phyloP scores from a whole-genome alignment of 2,888 invertebrate species.

The Atrina japonica region DNA sequence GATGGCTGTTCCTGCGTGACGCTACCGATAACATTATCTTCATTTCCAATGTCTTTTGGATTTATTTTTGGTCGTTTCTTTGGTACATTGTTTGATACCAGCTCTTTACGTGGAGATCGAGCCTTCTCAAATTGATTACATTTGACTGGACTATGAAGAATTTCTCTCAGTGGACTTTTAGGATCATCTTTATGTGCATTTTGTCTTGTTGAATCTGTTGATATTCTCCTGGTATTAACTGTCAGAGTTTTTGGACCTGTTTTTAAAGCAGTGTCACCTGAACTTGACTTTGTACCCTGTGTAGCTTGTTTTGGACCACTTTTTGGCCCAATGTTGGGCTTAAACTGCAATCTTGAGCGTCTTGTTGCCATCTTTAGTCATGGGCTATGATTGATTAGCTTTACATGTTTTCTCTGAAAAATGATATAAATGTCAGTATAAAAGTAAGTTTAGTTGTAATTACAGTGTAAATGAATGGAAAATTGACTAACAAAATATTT shows the following conservation, averaged over 20 bases:
- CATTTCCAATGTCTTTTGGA: background rate
- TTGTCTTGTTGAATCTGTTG: background rate
- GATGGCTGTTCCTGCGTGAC: no score
- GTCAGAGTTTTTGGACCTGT: background rate
- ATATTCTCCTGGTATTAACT: background rate
- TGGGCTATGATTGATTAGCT: no score
- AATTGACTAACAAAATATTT: no score
- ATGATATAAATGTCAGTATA: no score
- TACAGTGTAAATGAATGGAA: no score
- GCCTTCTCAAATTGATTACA: background rate
- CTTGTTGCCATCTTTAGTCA: conserved; percentile 60
- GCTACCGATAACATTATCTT: no score
- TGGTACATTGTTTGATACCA: background rate
- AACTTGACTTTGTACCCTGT: background rate
- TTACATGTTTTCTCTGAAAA: no score
- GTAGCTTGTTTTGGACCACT: conserved; percentile 3
- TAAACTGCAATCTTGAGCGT: conserved; percentile 61
- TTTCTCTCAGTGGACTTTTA: background rate
- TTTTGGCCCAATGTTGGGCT: conserved; percentile 61
- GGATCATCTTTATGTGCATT: background rate
- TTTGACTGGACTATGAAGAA: background rate
- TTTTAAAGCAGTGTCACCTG: background rate
- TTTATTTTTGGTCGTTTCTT: background rate
- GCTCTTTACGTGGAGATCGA: background rate
- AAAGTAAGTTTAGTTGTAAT: no score